Evolutionary conservation across 2,888 invertebrate genomes (phyloP).

Genomic region (Ophion slaviceki): DNA sequence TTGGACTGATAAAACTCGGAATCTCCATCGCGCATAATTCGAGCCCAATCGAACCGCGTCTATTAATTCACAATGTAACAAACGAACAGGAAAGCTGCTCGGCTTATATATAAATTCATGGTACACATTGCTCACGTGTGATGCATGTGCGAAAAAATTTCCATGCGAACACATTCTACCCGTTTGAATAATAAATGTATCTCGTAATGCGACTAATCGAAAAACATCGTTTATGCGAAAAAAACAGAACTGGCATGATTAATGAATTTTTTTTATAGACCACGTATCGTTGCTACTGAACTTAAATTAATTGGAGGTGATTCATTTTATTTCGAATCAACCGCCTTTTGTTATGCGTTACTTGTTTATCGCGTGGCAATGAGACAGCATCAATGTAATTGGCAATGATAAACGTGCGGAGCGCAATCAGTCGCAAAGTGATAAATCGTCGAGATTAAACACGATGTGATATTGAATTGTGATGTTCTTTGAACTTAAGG

Average conservation of each 20-base stretch:
- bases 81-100: neutral
- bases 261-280: no score
- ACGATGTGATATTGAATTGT: neutral
- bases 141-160: no score
- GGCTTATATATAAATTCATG: neutral
- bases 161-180: no score
- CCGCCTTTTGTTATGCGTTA: neutral
- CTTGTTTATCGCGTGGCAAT: neutral
- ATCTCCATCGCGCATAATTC: no score
- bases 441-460: constrained; percentile 1
- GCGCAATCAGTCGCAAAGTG: neutral
- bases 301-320: neutral
- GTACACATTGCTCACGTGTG: no score
- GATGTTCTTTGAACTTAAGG: neutral
- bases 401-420: neutral
- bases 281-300: neutral
- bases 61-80: no score
- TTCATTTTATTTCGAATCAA: no score
- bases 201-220: no score
- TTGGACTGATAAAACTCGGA: neutral
- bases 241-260: no score
- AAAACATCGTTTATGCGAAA: no score
- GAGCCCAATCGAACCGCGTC: neutral
- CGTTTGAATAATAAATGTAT: no score
- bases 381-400: neutral